phyloP scores from a whole-genome alignment of 2,113 vertebrate species.

The Gopherus evgoodei region DNA sequence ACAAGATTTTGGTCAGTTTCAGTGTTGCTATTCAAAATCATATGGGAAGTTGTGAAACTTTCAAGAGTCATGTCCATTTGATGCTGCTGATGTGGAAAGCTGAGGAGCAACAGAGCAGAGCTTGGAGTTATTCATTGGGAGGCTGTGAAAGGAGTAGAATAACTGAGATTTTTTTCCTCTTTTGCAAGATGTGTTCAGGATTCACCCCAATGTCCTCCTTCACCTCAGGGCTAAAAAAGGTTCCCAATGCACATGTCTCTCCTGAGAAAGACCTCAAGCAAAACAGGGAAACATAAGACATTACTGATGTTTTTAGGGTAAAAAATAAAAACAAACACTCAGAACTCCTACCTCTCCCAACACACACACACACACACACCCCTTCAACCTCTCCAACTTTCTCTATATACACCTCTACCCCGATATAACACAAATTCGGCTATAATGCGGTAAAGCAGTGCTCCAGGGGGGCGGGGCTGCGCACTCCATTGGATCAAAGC shows the following conservation, averaged over 20 bases:
- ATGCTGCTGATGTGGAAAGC: not conserved
- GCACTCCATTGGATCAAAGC: too few species aligned
- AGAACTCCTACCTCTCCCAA: not conserved
- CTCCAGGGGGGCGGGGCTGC: too few species aligned
- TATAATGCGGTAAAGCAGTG: too few species aligned
- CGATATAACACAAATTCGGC: too few species aligned
- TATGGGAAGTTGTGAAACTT: not conserved
- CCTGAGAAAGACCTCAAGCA: not conserved
- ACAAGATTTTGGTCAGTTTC: not conserved
- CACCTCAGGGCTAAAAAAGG: not conserved
- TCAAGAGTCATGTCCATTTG: not conserved
- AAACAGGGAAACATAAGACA: not conserved
- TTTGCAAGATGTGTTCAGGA: not conserved
- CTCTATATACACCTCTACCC: not conserved
- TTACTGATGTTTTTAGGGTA: not conserved
- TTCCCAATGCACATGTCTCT: not conserved
- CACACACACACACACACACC: not conserved
- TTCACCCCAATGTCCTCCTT: not conserved
- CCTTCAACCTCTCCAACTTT: not conserved
- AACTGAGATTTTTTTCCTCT: not conserved
- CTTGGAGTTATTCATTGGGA: not conserved
- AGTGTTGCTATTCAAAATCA: not conserved
- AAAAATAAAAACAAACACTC: not conserved
- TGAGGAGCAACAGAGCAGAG: not conserved
- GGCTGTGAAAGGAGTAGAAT: not conserved